Percentiles rank a stretch among this genome's conserved stretches.
Evolutionary conservation across 2,888 invertebrate species (phyloP).

Genomic region (Morpho deidamia): DNA sequence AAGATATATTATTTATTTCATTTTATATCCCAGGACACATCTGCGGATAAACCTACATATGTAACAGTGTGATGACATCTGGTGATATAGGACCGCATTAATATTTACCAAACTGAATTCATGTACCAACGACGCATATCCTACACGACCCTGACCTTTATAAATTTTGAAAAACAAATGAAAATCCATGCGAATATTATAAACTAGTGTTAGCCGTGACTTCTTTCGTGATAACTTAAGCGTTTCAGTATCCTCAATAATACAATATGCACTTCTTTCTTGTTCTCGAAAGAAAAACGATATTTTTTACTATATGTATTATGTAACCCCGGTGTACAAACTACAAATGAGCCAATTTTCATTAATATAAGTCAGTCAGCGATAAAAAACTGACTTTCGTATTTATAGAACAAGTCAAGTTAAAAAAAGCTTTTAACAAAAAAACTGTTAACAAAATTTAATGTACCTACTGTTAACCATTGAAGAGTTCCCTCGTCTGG

Average conservation of each 20-base stretch:
- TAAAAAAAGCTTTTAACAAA: no score
- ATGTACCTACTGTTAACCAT: no score
- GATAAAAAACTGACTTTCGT: no score
- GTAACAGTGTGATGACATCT: neutral
- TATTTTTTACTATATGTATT: no score
- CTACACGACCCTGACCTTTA: slow-evolving; percentile 13
- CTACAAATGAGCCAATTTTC: no score
- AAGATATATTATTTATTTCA: neutral
- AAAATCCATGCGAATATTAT: neutral
- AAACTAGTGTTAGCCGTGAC: neutral
- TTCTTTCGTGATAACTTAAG: neutral
- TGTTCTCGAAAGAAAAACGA: no score
- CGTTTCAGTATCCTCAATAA: no score
- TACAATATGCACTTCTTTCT: neutral
- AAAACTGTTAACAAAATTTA: no score
- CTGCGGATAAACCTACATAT: neutral
- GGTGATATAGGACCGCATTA: slow-evolving; percentile 3
- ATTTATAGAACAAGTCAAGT: no score
- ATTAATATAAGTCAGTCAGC: no score
- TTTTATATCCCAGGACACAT: slow-evolving; percentile 1
- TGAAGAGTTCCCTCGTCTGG: no score
- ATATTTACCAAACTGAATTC: slow-evolving; percentile 9
- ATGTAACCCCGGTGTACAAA: no score
- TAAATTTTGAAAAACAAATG: neutral
- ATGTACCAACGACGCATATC: slow-evolving; percentile 4